These are phyloP conservation scores for Oasisia sp. DNA, from an alignment of 2,888 invertebrate genomes.

Conservation along the genomic window DNA sequence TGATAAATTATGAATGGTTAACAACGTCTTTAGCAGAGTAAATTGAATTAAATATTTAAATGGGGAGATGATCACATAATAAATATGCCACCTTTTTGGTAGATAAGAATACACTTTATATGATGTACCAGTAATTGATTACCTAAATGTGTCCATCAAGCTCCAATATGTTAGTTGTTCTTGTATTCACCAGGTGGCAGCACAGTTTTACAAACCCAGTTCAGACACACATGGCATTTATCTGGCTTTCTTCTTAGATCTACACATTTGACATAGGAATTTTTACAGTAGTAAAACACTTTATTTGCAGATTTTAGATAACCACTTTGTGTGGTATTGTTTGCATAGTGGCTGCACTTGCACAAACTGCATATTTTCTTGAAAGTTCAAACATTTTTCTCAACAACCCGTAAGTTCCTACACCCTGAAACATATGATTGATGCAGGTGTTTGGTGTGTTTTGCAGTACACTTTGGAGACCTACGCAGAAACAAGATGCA, in stretches of 20 bases:
- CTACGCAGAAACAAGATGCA: slow-evolving; percentile 52
- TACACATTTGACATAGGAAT: neutral
- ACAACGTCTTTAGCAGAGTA: no score
- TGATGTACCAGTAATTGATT: neutral
- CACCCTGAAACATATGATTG: neutral
- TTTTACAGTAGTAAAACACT: neutral
- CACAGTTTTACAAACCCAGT: neutral
- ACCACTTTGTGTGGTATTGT: neutral
- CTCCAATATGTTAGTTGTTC: neutral
- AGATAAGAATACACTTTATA: neutral
- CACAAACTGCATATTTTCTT: neutral
- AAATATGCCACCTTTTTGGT: neutral
- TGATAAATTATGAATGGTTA: no score
- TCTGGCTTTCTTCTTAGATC: neutral
- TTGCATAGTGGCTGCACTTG: neutral
- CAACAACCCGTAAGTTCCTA: neutral
- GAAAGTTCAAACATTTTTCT: neutral
- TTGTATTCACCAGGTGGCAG: neutral
- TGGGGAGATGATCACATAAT: neutral
- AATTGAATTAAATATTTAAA: no score
- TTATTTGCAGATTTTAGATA: neutral
- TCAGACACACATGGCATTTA: neutral
- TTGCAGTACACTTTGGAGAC: slow-evolving; percentile 46
- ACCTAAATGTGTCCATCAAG: neutral
- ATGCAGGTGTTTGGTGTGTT: slow-evolving; percentile 21